Evolutionary conservation across 2,113 vertebrate species (phyloP), one percentile per base, ranked within the genome.

Genomic region (Lichenostomus cassidix): DNA sequence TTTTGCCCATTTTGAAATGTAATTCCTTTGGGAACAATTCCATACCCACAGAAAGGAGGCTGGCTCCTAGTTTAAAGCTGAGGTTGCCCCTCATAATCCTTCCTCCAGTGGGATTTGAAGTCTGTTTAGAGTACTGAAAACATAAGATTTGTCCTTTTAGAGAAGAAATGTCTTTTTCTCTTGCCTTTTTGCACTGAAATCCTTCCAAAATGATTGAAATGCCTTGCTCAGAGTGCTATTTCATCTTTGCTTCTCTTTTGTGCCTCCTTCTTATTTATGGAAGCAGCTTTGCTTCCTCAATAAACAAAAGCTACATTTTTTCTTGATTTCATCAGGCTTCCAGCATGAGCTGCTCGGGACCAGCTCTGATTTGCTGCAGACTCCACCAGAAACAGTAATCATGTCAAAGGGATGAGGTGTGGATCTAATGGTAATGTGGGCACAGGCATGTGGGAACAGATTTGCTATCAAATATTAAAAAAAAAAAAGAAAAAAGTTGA

Each of bases 181-280:
- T 46, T 49, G 25, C 11, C 6, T 50, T 79, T 77, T 78, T 85
- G 17, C 25, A 18, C 41, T 2, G 3, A 89, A 94, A 92, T 87
- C 81, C 33, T 58, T 62, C 74, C 58, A 10, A 87, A 67, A 67
- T 74, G 23, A 92, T 83, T 58, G 67, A 73, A 94, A 85, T 15
- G 25, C 37, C 67, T 89, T 75, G 41, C 63, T 91, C 27, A 5
- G 83, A 76, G 59, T 63, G 46, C 41, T 53, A 7, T 84, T 92
- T 82, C 50, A 62, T 92, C 63, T 87, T 46, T 50, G 53, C 65
- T 83, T 78, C 46, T 82, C 65, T 92, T 95, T 87, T 89, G 81
- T 94, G 78, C 58, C 70, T 87, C 81, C 46, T 64, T n/a, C 68
- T 91, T 94, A 77, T 94, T 96, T 95, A 70, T 83, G 89, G 84